Conservation (phyloP, 2,797 vertebrate genomes). For the Myotis pilosus region DNA sequence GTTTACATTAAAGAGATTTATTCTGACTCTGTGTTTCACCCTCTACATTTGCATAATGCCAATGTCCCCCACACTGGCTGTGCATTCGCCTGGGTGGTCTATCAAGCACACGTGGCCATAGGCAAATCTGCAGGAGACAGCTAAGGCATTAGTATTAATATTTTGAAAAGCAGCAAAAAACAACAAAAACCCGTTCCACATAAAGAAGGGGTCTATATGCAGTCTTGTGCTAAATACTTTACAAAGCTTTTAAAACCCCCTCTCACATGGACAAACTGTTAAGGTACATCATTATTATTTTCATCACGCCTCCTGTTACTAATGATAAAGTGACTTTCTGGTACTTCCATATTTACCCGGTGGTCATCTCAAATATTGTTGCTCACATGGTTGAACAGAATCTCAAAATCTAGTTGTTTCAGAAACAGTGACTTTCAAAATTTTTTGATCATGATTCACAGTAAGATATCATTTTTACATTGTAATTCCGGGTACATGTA, state of each 20-base stretch:
- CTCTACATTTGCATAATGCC: slow-evolving; percentile 1
- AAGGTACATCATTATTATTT: neutral
- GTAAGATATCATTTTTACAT: neutral
- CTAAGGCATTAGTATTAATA: neutral
- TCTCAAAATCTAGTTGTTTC: neutral
- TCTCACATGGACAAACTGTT: neutral
- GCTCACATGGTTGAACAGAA: neutral
- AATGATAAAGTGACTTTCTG: neutral
- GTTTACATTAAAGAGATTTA: slow-evolving; percentile 15
- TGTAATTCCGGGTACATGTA: neutral
- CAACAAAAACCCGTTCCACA: neutral
- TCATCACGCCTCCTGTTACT: neutral
- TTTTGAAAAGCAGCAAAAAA: neutral
- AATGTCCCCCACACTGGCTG: neutral
- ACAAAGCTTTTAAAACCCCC: neutral
- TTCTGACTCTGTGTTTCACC: neutral
- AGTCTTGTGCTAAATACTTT: neutral
- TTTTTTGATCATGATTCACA: neutral
- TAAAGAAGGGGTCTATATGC: neutral
- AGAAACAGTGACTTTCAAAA: neutral
- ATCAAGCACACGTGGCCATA: neutral
- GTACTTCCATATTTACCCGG: neutral
- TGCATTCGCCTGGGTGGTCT: neutral
- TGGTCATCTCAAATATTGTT: neutral
- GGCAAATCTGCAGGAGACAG: neutral